Evolutionary conservation across 2,797 vertebrate species (phyloP).

Genomic region (Sandelia bainsii): DNA sequence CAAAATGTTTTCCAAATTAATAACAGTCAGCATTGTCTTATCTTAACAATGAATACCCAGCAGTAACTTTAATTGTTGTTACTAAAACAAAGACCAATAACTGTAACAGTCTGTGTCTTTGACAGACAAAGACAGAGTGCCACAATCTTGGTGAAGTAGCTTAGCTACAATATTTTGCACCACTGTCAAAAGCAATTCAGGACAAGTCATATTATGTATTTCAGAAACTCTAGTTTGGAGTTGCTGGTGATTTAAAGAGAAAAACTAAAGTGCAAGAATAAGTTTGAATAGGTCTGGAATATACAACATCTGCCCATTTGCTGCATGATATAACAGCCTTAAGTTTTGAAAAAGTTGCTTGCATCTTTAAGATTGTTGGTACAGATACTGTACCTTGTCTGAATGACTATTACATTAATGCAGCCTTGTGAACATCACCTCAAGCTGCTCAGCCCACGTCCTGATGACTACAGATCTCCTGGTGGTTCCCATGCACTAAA

Average conservation of each 20-base stretch:
- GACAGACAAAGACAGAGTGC: too few species aligned
- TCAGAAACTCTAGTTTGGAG: neutral
- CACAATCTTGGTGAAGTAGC: neutral
- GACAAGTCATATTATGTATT: neutral
- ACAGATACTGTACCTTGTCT: neutral
- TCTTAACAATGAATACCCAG: neutral
- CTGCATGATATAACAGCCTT: neutral
- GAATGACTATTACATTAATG: slow-evolving; percentile 9
- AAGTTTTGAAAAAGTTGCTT: neutral
- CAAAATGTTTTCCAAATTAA: neutral
- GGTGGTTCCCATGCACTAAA: slow-evolving; percentile 6
- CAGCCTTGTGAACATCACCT: slow-evolving; percentile 19
- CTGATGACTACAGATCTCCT: slow-evolving; percentile 1
- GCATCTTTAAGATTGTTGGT: slow-evolving; percentile 3
- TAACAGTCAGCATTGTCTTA: neutral
- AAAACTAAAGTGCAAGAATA: neutral
- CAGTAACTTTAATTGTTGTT: neutral
- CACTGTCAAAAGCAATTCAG: neutral
- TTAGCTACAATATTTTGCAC: neutral
- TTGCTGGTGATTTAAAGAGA: neutral
- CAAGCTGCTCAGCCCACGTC: slow-evolving; percentile 13
- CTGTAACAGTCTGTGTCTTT: neutral
- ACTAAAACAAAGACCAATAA: neutral
- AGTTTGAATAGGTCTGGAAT: neutral
- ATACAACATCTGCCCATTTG: neutral